A percentile compares a stretch with the other conserved stretches of the same genome.
These are phyloP conservation scores for Accipiter cooperii DNA, from an alignment of 2,113 vertebrate genomes.

Conservation along the genomic window DNA sequence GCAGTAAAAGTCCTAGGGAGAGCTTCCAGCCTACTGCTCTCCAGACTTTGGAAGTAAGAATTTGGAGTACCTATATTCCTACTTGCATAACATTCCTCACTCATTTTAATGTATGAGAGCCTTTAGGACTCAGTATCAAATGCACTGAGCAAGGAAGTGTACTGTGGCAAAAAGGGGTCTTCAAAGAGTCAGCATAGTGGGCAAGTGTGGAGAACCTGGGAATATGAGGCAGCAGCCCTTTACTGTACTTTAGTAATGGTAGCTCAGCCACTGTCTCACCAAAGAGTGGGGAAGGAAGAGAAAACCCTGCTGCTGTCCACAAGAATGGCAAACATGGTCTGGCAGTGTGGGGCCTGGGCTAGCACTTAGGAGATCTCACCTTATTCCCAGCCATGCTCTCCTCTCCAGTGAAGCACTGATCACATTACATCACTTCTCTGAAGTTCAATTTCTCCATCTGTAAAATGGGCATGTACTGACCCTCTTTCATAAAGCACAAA, in stretches of 20 bases:
- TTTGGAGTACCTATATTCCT: neutral
- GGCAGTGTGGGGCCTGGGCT: neutral
- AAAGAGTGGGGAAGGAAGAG: neutral
- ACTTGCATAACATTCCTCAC: neutral
- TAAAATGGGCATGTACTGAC: neutral
- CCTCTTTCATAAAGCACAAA: neutral
- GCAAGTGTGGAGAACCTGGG: neutral
- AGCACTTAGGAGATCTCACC: neutral
- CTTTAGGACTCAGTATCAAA: neutral
- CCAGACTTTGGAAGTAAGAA: neutral
- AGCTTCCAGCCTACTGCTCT: neutral
- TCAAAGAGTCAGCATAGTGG: neutral
- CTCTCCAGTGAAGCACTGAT: neutral
- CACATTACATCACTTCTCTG: neutral
- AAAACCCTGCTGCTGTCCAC: neutral
- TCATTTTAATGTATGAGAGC: neutral
- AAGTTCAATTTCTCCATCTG: neutral
- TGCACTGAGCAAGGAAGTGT: neutral
- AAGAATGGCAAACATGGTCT: neutral
- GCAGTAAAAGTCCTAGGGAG: neutral
- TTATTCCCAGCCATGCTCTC: neutral
- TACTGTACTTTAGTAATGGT: neutral
- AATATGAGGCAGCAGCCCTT: neutral
- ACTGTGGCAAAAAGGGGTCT: neutral
- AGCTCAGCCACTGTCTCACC: neutral